Conservation (phyloP, 2,113 vertebrate species). For the Megaceryle maxima region DNA sequence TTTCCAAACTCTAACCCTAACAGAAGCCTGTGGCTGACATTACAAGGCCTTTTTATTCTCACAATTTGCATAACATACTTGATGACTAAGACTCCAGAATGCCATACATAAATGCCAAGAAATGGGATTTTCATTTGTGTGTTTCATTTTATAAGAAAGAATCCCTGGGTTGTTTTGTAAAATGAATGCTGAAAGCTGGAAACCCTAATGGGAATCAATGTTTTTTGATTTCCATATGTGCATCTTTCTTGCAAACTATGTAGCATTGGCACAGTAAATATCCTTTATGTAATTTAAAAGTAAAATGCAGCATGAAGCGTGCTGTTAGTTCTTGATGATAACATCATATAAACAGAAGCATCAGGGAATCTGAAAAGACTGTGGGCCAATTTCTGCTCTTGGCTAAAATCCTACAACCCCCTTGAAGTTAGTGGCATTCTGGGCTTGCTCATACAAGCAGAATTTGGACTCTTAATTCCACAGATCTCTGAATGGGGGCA, state of each 20-base stretch:
- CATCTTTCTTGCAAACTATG: slow-evolving; percentile 36
- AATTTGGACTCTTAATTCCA: slow-evolving; percentile 4
- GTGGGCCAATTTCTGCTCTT: slow-evolving; percentile 5
- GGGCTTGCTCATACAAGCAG: neutral
- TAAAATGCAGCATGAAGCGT: slow-evolving; percentile 23
- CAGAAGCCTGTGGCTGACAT: neutral
- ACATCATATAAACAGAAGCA: slow-evolving; percentile 28
- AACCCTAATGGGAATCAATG: slow-evolving; percentile 43
- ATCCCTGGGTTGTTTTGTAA: slow-evolving; percentile 26
- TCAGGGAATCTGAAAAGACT: slow-evolving; percentile 4
- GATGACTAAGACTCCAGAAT: neutral
- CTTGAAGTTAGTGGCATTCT: slow-evolving; percentile 3
- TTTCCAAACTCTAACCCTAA: no score
- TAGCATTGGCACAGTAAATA: slow-evolving; percentile 25
- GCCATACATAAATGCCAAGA: slow-evolving; percentile 4
- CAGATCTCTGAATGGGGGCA: neutral
- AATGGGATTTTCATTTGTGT: slow-evolving; percentile 16
- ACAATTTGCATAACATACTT: neutral
- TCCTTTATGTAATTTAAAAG: slow-evolving; percentile 42
- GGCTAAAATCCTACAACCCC: slow-evolving; percentile 33
- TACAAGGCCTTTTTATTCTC: neutral
- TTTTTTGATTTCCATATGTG: slow-evolving; percentile 41
- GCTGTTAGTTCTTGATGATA: slow-evolving; percentile 16
- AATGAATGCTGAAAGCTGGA: slow-evolving; percentile 33
- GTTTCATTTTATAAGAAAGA: neutral